phyloP scores from a whole-genome alignment of 2,888 invertebrate genomes.

The Philhelius pedissequus region DNA sequence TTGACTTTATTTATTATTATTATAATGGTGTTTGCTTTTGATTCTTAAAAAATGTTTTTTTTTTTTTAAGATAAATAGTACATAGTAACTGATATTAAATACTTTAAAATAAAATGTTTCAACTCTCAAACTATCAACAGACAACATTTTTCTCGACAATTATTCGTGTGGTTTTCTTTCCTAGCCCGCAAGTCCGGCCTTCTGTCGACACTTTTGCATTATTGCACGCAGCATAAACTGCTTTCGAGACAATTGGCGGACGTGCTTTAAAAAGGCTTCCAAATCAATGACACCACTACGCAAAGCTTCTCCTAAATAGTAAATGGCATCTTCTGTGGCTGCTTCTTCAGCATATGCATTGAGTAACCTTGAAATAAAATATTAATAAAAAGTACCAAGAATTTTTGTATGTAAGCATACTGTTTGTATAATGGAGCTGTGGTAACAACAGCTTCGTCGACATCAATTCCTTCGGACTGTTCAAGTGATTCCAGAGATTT shows the following conservation, averaged over 20 bases:
- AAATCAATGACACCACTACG: conserved; percentile 95
- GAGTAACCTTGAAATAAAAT: conserved; percentile 83
- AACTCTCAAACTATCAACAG: conserved; percentile 55
- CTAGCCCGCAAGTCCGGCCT: conserved; percentile 90
- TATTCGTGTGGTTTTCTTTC: neutral
- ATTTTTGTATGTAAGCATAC: conserved; percentile 79
- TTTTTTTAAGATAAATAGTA: conserved; percentile 30
- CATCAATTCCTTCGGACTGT: conserved; percentile 90
- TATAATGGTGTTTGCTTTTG: conserved; percentile 1
- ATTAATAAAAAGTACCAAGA: neutral
- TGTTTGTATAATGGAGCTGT: conserved; percentile 97
- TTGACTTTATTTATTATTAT: neutral
- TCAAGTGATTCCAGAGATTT: conserved; percentile 88
- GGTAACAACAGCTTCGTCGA: conserved; percentile 98
- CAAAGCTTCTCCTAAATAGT: conserved; percentile 97
- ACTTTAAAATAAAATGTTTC: conserved; percentile 46
- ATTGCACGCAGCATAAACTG: conserved; percentile 97
- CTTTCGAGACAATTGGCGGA: conserved; percentile 94
- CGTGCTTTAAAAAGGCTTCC: conserved; percentile 97
- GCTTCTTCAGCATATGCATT: conserved; percentile 98
- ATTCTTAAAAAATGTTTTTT: conserved; percentile 15
- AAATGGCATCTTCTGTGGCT: conserved; percentile 98
- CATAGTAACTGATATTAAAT: conserved; percentile 59
- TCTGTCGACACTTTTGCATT: conserved; percentile 98
- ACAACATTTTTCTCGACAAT: conserved; percentile 26